phyloP scores from a whole-genome alignment of 2,797 vertebrate species.

The Typhlichthys subterraneus region DNA sequence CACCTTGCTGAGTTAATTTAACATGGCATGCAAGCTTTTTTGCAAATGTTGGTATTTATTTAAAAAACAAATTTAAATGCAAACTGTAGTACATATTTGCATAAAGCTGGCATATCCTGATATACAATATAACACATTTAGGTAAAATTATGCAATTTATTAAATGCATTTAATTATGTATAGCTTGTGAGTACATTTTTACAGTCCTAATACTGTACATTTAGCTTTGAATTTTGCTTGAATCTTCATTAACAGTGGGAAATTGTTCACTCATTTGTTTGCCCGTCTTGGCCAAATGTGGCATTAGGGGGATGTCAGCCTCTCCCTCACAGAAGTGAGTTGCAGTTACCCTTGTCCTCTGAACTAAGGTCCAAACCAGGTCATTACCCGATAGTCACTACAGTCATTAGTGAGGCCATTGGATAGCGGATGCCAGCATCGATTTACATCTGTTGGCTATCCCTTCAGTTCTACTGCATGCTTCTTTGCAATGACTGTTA shows the following conservation, averaged over 20 bases:
- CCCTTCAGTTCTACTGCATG: constrained; percentile 21
- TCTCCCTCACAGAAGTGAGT: constrained; percentile 28
- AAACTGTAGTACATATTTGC: too few relatives aligned
- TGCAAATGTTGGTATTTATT: too few relatives aligned
- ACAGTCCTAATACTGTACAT: too few relatives aligned
- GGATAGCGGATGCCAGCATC: constrained; percentile 11
- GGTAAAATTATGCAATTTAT: too few relatives aligned
- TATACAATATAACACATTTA: too few relatives aligned
- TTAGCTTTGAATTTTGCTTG: not conserved
- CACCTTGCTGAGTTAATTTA: not conserved
- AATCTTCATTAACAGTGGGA: not conserved
- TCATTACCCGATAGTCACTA: constrained; percentile 23
- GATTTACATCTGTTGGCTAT: constrained; percentile 21
- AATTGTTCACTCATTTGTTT: too few relatives aligned
- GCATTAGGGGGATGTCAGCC: constrained; percentile 17
- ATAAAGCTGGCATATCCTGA: too few relatives aligned
- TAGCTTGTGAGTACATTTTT: too few relatives aligned
- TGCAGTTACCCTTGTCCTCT: constrained; percentile 10
- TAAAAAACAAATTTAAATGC: too few relatives aligned
- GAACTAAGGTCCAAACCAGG: constrained; percentile 38
- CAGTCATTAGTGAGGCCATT: constrained; percentile 13
- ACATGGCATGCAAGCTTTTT: too few relatives aligned
- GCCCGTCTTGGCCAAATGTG: constrained; percentile 4
- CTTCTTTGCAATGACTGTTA: constrained; percentile 14
- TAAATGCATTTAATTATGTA: too few relatives aligned